A percentile compares a stretch with the other conserved stretches of the same genome.
Conservation (phyloP, 2,113 vertebrate species). For the Poeciliopsis occidentalis region DNA sequence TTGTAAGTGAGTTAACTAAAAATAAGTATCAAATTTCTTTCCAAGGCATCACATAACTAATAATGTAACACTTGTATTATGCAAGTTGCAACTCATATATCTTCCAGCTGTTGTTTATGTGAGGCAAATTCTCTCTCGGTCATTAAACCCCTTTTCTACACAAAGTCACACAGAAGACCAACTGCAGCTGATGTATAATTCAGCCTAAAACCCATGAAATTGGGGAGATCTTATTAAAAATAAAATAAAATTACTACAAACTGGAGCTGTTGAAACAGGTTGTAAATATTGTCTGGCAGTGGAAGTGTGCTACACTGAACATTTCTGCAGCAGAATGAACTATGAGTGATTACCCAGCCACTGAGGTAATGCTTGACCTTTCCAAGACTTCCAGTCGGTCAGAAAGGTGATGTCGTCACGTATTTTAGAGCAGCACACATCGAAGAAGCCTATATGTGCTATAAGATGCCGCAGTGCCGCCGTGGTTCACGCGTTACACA, state of each 20-base stretch:
- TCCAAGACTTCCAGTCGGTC: slow-evolving; percentile 34
- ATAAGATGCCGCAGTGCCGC: slow-evolving; percentile 18
- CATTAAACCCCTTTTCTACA: too few relatives aligned
- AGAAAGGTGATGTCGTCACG: slow-evolving; percentile 51
- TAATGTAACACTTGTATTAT: neutral
- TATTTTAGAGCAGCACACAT: slow-evolving; percentile 18
- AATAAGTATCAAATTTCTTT: neutral
- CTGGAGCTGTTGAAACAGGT: neutral
- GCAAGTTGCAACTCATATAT: neutral
- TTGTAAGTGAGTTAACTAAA: neutral
- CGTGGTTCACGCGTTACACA: too few relatives aligned
- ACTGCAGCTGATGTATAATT: neutral
- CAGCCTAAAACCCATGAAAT: neutral
- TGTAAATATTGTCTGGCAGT: neutral
- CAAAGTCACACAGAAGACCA: neutral
- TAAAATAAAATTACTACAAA: too few relatives aligned
- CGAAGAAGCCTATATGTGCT: slow-evolving; percentile 24
- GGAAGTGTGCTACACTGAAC: neutral
- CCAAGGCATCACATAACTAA: neutral
- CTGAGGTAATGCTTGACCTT: slow-evolving; percentile 59
- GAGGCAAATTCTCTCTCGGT: neutral
- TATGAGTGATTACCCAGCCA: slow-evolving; percentile 28
- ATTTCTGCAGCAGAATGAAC: slow-evolving; percentile 20
- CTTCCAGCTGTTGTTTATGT: neutral
- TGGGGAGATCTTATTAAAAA: neutral